Base-by-base conservation (phyloP, 2,888 invertebrate genomes). In the Hirtodrosophila alboralis region DNA sequence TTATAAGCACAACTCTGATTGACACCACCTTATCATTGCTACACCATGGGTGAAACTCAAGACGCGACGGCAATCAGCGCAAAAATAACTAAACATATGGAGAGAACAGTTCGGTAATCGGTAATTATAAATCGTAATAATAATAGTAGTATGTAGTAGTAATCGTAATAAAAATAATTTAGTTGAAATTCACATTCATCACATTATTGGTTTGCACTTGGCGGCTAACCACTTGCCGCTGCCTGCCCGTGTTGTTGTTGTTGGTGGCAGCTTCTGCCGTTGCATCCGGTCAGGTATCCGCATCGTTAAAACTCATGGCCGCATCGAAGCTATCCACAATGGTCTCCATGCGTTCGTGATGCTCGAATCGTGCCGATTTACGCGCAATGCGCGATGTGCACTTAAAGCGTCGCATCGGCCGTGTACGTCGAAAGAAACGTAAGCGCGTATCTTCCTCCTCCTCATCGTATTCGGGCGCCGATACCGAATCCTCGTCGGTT, bases 171-270 rank as follows among this genome's bases (percentile, higher is more conserved):
- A 75, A 84, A 85, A 84, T 85, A 85, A 83, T 85, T 83, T 87
- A 84, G 87, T 87, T 85, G 86, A 87, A 85, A 85, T 86, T 85
- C 87, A 85, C 85, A 87, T 81, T 87, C 84, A 85, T 85, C 85
- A 85, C 85, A 85, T n/a, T n/a, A n/a, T 87, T 87, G 87, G 85
- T 81, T 81, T 83, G 79, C 87, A 70, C 74, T 66, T 57, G 61
- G 74, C 72, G 67, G 63, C 68, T 63, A 75, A 71, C 78, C 78
- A 66, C 61, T 60, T 68, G 75, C 68, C 23, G 23, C 23, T 23
- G 23, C 8, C 23, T 23, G 23, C 67, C 76, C 60, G 58, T 61
- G 66, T 48, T 48, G 60, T 60, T 49, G 70, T 56, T 75, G 75
- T 53, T 51, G 57, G 31, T 44, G 43, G 54, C 36, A 36, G 58